Percentiles rank a stretch among this genome's conserved stretches.
Conservation (phyloP, 2,888 invertebrate species). For the Laothoe populi region DNA sequence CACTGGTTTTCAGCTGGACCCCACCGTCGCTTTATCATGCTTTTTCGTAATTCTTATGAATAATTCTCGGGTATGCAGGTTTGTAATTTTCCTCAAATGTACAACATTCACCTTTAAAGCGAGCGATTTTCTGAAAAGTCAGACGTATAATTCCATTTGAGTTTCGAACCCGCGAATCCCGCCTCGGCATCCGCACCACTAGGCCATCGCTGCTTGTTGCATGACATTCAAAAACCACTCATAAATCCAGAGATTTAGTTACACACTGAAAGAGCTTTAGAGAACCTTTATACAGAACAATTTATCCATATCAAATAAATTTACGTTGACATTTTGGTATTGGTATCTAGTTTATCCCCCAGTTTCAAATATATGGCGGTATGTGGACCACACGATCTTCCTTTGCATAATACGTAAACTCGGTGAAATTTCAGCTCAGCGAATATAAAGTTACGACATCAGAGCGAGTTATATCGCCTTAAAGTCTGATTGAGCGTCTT, state of each 20-base stretch:
- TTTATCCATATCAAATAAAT: conserved; percentile 29
- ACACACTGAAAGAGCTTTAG: not conserved
- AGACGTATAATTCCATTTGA: no score
- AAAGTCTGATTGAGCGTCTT: conserved; percentile 66
- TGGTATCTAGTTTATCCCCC: conserved; percentile 32
- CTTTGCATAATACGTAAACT: conserved; percentile 69
- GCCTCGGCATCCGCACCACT: no score
- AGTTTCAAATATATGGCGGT: conserved; percentile 38
- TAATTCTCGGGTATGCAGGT: no score
- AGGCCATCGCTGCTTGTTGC: no score
- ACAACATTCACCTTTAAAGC: no score
- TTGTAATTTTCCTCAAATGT: no score
- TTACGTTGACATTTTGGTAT: conserved; percentile 30
- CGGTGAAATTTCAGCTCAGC: conserved; percentile 62
- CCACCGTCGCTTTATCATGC: no score
- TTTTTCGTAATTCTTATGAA: no score
- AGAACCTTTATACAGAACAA: not conserved
- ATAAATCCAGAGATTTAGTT: not conserved
- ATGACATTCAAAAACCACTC: not conserved
- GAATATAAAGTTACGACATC: conserved; percentile 69
- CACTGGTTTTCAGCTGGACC: no score
- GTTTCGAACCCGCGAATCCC: no score
- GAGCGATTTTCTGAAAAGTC: no score
- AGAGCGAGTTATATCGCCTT: conserved; percentile 50
- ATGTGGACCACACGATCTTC: conserved; percentile 64